These are phyloP conservation scores for Musca vetustissima DNA, from an alignment of 1,140 invertebrate species.

Conservation along the genomic window DNA sequence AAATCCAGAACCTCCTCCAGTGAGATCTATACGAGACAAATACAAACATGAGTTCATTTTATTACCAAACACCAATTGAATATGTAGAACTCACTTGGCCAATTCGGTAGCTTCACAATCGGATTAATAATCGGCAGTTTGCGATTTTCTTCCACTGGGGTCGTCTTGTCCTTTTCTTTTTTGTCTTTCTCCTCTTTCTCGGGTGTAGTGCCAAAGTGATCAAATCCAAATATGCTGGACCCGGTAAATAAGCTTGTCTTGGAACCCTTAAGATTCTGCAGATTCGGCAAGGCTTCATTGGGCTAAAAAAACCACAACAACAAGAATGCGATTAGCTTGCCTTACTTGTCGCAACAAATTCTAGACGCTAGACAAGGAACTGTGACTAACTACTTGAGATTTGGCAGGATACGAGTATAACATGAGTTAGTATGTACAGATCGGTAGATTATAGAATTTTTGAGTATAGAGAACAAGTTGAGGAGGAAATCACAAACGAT, in stretches of 20 bases:
- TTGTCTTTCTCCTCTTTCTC: slow-evolving; percentile 36
- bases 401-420: no score
- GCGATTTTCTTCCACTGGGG: slow-evolving; percentile 60
- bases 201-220: slow-evolving; percentile 36
- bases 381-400: no score
- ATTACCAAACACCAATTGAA: background rate
- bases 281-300: slow-evolving; percentile 55
- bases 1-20: slow-evolving; percentile 71
- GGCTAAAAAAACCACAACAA: slow-evolving; percentile 52
- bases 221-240: slow-evolving; percentile 48
- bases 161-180: slow-evolving; percentile 52
- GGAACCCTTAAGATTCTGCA: slow-evolving; percentile 62
- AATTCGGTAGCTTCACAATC: slow-evolving; percentile 78
- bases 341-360: no score
- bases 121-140: slow-evolving; percentile 90
- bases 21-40: slow-evolving; percentile 59
- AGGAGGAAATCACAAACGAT: no score
- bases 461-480: no score
- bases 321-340: background rate
- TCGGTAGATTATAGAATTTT: no score
- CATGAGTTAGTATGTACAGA: no score
- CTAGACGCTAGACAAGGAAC: no score
- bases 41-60: background rate
- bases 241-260: slow-evolving; percentile 58
- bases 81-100: slow-evolving; percentile 73